These are phyloP conservation scores for Drosophila buzzatii DNA, from an alignment of 2,888 invertebrate species.

Conservation along the genomic window DNA sequence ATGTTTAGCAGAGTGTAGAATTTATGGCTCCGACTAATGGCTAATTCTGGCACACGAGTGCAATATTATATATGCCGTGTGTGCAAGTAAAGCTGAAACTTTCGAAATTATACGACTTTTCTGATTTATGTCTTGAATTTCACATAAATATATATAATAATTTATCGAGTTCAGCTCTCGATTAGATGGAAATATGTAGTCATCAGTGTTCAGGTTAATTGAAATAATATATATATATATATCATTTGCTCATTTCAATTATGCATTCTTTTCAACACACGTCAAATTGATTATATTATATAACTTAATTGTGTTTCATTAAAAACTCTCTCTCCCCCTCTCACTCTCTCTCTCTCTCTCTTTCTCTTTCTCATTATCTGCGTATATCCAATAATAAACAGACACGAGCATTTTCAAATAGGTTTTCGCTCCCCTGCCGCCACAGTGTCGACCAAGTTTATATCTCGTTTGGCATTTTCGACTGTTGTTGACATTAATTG, in stretches of 20 bases:
- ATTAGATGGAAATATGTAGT: background rate
- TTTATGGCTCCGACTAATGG: constrained; percentile 59
- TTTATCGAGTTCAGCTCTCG: background rate
- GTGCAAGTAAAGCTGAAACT: background rate
- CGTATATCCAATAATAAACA: constrained; percentile 35
- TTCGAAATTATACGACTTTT: background rate
- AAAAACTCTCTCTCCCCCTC: no score
- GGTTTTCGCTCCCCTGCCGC: constrained; percentile 11
- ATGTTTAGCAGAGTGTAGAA: constrained; percentile 32
- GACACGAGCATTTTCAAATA: constrained; percentile 23
- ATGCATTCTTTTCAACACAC: constrained; percentile 31
- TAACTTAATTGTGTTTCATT: constrained; percentile 47
- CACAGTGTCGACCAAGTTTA: constrained; percentile 6
- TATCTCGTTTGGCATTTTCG: constrained; percentile 12
- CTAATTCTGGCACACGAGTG: constrained; percentile 35
- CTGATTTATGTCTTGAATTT: background rate
- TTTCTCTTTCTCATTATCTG: constrained; percentile 5
- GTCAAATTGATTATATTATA: constrained; percentile 46
- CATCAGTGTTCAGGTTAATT: constrained; percentile 7
- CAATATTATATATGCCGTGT: background rate
- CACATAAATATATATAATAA: background rate
- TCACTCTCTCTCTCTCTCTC: no score
- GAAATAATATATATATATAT: no score
- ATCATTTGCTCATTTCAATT: constrained; percentile 40
- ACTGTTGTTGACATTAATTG: constrained; percentile 63